Conservation (phyloP, 2,888 invertebrate species). For the Aspidiotus rigidus region DNA sequence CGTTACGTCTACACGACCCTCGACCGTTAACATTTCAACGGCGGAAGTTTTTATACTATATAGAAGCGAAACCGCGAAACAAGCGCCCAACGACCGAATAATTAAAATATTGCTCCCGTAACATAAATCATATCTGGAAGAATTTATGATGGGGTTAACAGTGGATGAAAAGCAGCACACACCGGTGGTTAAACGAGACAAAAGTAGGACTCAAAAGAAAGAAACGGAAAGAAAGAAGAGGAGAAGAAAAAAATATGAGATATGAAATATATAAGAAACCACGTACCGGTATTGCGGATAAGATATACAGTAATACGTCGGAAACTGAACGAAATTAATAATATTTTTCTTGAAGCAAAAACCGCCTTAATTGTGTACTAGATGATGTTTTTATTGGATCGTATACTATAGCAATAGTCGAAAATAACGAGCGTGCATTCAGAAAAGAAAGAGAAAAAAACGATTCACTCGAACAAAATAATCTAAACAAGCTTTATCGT, state of each 20-base stretch:
- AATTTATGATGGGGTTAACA: background rate
- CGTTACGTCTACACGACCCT: background rate
- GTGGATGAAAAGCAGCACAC: background rate
- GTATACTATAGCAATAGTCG: background rate
- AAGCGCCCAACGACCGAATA: slow-evolving; percentile 4
- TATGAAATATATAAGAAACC: too few relatives aligned
- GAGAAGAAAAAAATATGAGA: background rate
- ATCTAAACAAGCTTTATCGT: too few relatives aligned
- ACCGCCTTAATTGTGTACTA: slow-evolving; percentile 3
- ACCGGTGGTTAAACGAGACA: background rate
- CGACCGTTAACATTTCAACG: slow-evolving; percentile 3
- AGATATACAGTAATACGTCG: background rate
- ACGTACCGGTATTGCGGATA: too few relatives aligned
- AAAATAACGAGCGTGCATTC: too few relatives aligned
- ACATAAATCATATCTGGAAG: background rate
- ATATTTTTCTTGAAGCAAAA: background rate
- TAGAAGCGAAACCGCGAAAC: background rate
- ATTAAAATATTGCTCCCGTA: slow-evolving; percentile 2
- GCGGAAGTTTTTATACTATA: background rate
- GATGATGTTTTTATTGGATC: slow-evolving; percentile 3
- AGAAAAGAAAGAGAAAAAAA: too few relatives aligned
- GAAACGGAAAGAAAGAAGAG: background rate
- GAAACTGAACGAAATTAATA: background rate
- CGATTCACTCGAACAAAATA: too few relatives aligned
- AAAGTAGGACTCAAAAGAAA: background rate